Evolutionary conservation across 1,140 invertebrate genomes (phyloP).

Genomic region (Achroia grisella): DNA sequence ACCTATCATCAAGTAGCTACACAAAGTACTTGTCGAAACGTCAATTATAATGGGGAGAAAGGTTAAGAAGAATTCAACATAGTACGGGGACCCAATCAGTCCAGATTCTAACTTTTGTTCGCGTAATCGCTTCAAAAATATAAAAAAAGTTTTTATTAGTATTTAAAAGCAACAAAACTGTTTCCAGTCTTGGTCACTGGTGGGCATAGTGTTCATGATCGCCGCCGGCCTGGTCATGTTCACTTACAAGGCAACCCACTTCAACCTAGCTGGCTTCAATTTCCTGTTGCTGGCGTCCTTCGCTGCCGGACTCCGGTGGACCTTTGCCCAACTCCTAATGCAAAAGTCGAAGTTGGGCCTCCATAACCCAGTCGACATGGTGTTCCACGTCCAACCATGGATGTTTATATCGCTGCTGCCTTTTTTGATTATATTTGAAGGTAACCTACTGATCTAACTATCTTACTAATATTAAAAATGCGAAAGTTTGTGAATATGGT

Average conservation of each 20-base stretch:
- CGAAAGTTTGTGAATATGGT: too few relatives aligned
- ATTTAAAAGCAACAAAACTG: too few relatives aligned
- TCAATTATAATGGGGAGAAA: too few relatives aligned
- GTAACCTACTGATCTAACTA: slow-evolving; percentile 76
- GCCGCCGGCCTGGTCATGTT: slow-evolving; percentile 94
- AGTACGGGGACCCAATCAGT: too few relatives aligned
- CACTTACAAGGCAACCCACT: slow-evolving; percentile 97
- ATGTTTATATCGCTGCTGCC: slow-evolving; percentile 95
- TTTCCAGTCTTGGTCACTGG: slow-evolving; percentile 88
- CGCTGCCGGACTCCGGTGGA: slow-evolving; percentile 95
- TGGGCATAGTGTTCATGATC: slow-evolving; percentile 93
- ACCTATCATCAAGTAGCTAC: too few relatives aligned
- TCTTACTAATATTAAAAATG: neutral
- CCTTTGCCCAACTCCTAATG: slow-evolving; percentile 96
- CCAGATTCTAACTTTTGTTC: too few relatives aligned
- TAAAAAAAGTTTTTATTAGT: too few relatives aligned
- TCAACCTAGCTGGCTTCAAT: slow-evolving; percentile 91
- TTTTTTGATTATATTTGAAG: slow-evolving; percentile 91
- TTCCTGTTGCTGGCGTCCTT: slow-evolving; percentile 93
- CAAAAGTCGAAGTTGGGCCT: slow-evolving; percentile 95
- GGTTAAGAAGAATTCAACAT: too few relatives aligned
- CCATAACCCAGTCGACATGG: slow-evolving; percentile 97
- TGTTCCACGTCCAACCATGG: slow-evolving; percentile 99
- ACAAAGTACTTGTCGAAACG: too few relatives aligned
- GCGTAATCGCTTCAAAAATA: too few relatives aligned